Evolutionary conservation across 2,888 invertebrate genomes (phyloP).

Genomic region (Actias luna): DNA sequence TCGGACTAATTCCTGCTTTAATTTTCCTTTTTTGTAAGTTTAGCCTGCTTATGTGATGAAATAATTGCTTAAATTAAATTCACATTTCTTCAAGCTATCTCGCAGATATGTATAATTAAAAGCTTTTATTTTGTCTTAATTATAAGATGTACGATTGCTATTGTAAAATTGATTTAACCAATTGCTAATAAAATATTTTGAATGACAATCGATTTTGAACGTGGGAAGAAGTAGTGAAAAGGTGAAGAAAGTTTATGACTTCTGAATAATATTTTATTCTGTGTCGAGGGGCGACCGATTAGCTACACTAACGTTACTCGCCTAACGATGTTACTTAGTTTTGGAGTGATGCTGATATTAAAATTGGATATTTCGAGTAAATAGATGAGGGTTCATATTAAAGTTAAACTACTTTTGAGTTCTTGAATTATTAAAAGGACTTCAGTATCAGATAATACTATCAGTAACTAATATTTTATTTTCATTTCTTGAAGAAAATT

Average conservation of each 20-base stretch:
- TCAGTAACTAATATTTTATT: too few species aligned
- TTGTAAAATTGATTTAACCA: background rate
- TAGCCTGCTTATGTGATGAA: background rate
- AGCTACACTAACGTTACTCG: constrained; percentile 19
- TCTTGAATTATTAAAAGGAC: background rate
- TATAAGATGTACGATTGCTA: too few species aligned
- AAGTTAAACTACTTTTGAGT: constrained; percentile 7
- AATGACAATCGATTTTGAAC: background rate
- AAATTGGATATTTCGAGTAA: constrained; percentile 18
- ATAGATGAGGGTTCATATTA: constrained; percentile 3
- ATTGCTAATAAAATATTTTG: background rate
- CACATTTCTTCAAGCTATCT: background rate
- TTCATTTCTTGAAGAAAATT: too few species aligned
- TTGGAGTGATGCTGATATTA: constrained; percentile 18
- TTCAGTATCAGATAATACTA: background rate
- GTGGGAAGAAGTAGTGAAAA: background rate
- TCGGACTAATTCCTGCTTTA: background rate
- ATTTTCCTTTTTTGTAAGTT: background rate
- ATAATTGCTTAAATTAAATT: background rate
- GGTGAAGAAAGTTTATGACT: background rate
- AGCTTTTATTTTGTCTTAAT: background rate
- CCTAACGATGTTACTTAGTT: constrained; percentile 19
- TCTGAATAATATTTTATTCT: constrained; percentile 8
- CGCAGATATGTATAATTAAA: background rate
- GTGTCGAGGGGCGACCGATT: constrained; percentile 18